Conservation (phyloP, 2,113 vertebrate species). For the Apus apus region DNA sequence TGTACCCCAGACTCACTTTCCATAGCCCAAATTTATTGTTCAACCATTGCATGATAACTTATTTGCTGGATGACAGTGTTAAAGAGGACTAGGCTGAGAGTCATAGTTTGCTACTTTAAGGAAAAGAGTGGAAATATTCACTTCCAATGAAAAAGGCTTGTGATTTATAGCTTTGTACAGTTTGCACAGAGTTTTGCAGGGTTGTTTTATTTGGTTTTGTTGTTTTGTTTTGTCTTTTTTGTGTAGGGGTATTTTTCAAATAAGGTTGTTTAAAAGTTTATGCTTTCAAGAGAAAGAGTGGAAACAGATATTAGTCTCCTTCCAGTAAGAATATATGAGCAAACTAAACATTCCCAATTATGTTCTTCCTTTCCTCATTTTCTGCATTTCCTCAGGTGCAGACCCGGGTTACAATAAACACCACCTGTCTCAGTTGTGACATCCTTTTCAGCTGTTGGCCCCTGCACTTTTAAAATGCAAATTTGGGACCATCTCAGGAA, state of each 20-base stretch:
- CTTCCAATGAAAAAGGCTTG: not conserved
- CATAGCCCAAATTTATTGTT: not conserved
- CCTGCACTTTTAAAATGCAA: not conserved
- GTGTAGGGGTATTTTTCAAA: not conserved
- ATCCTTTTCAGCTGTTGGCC: not conserved
- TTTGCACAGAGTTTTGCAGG: not conserved
- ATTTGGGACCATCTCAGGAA: not conserved
- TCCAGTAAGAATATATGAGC: not conserved
- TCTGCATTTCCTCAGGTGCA: not conserved
- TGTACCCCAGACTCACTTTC: not conserved
- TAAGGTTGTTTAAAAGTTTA: not conserved
- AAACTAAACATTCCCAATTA: not conserved
- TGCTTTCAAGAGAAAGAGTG: not conserved
- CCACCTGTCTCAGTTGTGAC: no score
- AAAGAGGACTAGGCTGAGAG: not conserved
- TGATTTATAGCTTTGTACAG: not conserved
- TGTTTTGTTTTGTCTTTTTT: not conserved
- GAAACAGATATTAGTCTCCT: not conserved
- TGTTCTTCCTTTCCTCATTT: not conserved
- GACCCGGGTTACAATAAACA: not conserved
- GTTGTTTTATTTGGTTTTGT: not conserved
- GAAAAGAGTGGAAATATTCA: not conserved
- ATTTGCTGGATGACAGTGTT: not conserved
- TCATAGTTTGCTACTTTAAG: not conserved
- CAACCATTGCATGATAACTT: not conserved